Evolutionary conservation across 2,888 invertebrate genomes (phyloP), one percentile per base, ranked within the genome.

Genomic region (Thera britannica): DNA sequence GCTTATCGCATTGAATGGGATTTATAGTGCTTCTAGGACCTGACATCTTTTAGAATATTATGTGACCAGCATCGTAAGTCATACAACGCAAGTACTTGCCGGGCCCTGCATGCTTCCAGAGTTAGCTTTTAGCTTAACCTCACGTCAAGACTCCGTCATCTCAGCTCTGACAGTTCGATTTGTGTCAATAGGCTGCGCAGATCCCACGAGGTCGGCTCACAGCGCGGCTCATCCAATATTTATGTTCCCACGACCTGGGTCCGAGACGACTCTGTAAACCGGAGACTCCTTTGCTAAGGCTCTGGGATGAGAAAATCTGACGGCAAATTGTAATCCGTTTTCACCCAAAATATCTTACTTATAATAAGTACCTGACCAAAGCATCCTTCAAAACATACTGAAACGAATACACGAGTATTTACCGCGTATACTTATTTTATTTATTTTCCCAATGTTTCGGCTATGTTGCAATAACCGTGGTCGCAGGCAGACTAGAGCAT

Each of bases 131-230:
- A 36, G 55, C 54, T 59, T 38, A 55, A 59, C 62, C 62, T 57
- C 64, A 65, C 58, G 55, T 58, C 46, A 65, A 69, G 62, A 59
- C 58, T 52, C 59, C 56, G 23, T 58, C 70, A 70, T 63, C 68
- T 68, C 75, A 70, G 64, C 68, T 68, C 75, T 72, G 76, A 70
- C 75, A 72, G 68, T 72, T 67, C 70, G 72, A 80, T 77, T 79
- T 67, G 81, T 81, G 81, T 79, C 78, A 80, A 72, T 76, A 73
- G 80, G 80, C 72, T 77, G 74, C 68, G 56, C 65, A 72, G 75
- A 71, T 66, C 66, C 60, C 66, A 66, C 63, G 70, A 63, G 61
- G 52, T 51, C 62, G 58, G 49, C 65, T 65, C 68, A 62, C 65
- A 65, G 38, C 55, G 46, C 34, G 2, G 57, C 23, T 49, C 8